Percentiles rank a stretch among this genome's conserved stretches.
phyloP scores from a whole-genome alignment of 37 sponge, comb jelly and placozoan species.

The Geodia barretti region DNA sequence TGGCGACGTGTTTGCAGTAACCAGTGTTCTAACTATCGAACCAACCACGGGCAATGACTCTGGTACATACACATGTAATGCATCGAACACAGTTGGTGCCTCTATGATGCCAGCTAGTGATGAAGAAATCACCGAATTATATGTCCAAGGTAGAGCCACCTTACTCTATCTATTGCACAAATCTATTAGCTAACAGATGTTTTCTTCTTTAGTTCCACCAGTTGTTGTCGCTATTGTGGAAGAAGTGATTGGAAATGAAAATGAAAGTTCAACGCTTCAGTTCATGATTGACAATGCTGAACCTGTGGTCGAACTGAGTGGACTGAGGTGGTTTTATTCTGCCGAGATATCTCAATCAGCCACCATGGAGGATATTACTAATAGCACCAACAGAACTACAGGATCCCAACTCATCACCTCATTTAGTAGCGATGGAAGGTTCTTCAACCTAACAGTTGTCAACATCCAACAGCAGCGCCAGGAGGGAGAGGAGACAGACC shows the following conservation, averaged over 20 bases:
- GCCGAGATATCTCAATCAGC: background rate
- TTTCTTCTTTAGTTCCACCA: slow-evolving; percentile 57
- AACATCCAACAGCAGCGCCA: slow-evolving; percentile 19
- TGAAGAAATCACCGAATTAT: background rate
- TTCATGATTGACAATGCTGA: slow-evolving; percentile 49
- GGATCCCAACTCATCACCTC: slow-evolving; percentile 20
- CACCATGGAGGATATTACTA: slow-evolving; percentile 24
- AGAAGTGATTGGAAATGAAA: slow-evolving; percentile 21
- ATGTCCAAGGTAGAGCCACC: slow-evolving; percentile 36
- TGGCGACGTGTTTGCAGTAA: slow-evolving; percentile 17
- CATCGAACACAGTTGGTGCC: slow-evolving; percentile 5
- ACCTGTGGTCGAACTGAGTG: slow-evolving; percentile 34
- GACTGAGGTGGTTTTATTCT: slow-evolving; percentile 56
- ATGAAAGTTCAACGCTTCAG: slow-evolving; percentile 1
- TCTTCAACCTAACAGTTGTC: slow-evolving; percentile 14
- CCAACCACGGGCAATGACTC: slow-evolving; percentile 28
- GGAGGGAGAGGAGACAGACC: slow-evolving; percentile 34
- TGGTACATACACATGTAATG: slow-evolving; percentile 44
- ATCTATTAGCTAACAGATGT: background rate
- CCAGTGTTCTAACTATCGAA: slow-evolving; percentile 37
- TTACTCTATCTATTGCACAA: background rate
- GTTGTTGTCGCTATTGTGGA: slow-evolving; percentile 28
- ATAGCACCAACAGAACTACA: slow-evolving; percentile 23
- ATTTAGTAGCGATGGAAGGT: background rate
- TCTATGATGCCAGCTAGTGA: background rate